Conservation (phyloP, 1,140 invertebrate genomes). For the Micrasema longulum region DNA sequence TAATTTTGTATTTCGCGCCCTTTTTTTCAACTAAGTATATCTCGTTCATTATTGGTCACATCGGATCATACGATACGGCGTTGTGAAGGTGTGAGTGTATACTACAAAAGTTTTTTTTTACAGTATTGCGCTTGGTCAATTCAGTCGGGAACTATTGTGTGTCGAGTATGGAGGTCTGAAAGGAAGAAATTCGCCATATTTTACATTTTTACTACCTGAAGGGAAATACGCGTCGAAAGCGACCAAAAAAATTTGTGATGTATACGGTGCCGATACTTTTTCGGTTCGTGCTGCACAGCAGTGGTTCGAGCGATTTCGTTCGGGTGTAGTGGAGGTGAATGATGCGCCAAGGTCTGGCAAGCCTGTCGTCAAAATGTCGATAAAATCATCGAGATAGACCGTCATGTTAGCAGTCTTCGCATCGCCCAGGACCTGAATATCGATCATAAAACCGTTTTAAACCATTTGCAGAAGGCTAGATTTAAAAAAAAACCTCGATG, state of each 20-base stretch:
- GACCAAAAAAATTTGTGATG: not conserved
- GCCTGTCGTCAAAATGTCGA: too few species aligned
- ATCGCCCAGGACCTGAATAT: constrained; percentile 21
- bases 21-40: constrained; percentile 34
- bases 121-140: too few species aligned
- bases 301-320: constrained; percentile 14
- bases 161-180: constrained; percentile 11
- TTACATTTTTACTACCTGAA: constrained; percentile 8
- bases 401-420: constrained; percentile 20
- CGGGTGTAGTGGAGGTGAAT: constrained; percentile 20
- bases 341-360: constrained; percentile 1
- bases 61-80: not conserved
- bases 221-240: not conserved
- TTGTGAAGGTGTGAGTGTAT: too few species aligned
- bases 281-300: constrained; percentile 22
- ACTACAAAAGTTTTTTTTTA: too few species aligned
- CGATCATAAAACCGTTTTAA: too few species aligned
- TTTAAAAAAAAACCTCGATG: too few species aligned
- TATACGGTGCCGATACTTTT: constrained; percentile 13
- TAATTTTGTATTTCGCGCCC: not conserved
- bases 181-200: constrained; percentile 17
- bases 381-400: constrained; percentile 22
- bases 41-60: constrained; percentile 6
- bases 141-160: too few species aligned
- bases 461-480: too few species aligned